These are phyloP conservation scores for Tipula lateralis DNA, from an alignment of 2,888 invertebrate genomes.

Conservation along the genomic window DNA sequence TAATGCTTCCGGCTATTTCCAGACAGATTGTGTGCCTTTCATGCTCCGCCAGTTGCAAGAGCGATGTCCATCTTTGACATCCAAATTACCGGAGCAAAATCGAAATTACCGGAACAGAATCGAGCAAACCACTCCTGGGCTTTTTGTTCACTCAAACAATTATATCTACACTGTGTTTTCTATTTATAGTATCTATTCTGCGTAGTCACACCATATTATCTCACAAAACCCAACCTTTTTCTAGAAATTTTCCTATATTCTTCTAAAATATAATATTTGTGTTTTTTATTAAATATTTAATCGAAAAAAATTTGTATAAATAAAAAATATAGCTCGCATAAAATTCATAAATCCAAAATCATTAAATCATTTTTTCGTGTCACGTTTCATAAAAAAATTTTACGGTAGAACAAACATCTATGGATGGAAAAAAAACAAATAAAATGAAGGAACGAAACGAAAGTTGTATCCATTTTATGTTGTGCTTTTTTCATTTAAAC, in stretches of 20 bases:
- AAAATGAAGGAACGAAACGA: background rate
- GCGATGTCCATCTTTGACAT: no score
- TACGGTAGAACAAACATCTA: background rate
- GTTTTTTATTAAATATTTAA: background rate
- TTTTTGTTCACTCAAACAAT: no score
- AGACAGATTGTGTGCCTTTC: no score
- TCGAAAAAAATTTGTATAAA: background rate
- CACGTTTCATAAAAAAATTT: background rate
- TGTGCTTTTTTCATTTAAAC: background rate
- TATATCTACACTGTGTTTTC: no score
- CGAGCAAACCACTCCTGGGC: no score
- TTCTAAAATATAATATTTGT: background rate
- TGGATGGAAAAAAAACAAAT: background rate
- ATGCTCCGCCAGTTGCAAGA: no score
- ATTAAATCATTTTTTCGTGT: background rate
- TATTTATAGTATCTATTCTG: background rate
- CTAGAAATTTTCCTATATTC: background rate
- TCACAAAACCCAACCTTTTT: background rate
- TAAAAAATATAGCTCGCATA: background rate
- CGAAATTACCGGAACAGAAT: no score
- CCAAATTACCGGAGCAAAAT: no score
- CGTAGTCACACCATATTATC: background rate
- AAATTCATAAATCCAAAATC: background rate
- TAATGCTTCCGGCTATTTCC: no score
- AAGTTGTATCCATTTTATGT: background rate